These are phyloP conservation scores for Sebastolobus altivelis DNA, from an alignment of 2,797 vertebrate species.

Conservation along the genomic window DNA sequence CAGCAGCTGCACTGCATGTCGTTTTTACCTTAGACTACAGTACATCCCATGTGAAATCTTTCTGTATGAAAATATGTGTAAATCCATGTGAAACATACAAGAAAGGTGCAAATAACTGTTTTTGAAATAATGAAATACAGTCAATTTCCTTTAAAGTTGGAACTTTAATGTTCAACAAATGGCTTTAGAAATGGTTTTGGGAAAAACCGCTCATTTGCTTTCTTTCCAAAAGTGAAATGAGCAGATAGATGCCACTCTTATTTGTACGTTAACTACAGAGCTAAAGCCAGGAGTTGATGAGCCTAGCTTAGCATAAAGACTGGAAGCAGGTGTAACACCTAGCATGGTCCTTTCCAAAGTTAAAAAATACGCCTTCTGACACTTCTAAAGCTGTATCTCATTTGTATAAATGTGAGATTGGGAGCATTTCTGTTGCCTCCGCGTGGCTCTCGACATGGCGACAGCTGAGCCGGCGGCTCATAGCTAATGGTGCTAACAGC, in stretches of 20 bases:
- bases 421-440: no score
- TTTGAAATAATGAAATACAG: background rate
- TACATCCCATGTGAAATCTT: background rate
- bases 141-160: background rate
- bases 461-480: no score
- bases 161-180: background rate
- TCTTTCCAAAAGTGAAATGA: background rate
- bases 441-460: no score
- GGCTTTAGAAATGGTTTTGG: background rate
- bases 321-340: background rate
- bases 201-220: background rate
- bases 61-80: background rate
- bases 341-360: background rate
- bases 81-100: background rate
- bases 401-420: background rate
- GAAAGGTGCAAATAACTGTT: background rate
- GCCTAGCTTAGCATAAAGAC: conserved; percentile 8
- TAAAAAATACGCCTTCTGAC: background rate
- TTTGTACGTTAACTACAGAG: background rate
- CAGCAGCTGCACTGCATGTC: background rate
- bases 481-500: no score
- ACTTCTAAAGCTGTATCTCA: background rate
- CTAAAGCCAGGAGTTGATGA: background rate
- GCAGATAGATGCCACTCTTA: background rate
- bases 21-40: background rate